Evolutionary conservation across 2,797 vertebrate genomes (phyloP), one percentile per base, ranked within the genome.

Genomic region (Odontamblyopus lacepedii): DNA sequence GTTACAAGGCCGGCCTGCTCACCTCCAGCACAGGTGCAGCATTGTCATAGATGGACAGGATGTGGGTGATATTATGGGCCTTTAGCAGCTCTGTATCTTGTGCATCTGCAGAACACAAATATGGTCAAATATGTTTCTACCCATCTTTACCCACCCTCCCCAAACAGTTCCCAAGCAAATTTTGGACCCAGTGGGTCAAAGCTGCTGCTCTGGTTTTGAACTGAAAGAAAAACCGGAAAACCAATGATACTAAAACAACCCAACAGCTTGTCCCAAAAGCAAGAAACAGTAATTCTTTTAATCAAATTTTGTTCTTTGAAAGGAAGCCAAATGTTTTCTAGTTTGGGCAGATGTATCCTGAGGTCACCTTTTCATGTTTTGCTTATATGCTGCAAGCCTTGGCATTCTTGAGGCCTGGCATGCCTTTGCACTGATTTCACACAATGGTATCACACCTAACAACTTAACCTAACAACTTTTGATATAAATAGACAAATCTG

Each of bases 11-110:
- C 35, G 41, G 12, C 44, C 44, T 16, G 70, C 61, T 95, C 95
- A 98, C 96, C 96, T 97, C 95, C 15, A 98, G 83, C 87, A 96
- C 83, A 4, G 96, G 96, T n/a, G 94, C 91, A 69, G 97, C 96
- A 67, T 95, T 95, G 82, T 98, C 96, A 3, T 97, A 96, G 83
- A 95, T 92, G 55, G 93, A 94, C 73, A 98, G 94, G 87, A 98
- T 94, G 84, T 98, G 96, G 2, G 95, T 98, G 89, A 98, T 95
- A 85, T 96, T 97, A 91, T 97, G 94, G 88, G 85, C 72, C 0
- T 66, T 78, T 73, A 91, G 26, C 73, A 92, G 81, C 77, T 96
- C 95, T 70, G 84, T 85, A 72, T 96, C 96, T 75, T 92, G 91
- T 67, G 96, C 95, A 93, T 97, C 96, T 96, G 91, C 0, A 41